These are phyloP conservation scores for Cliona cf. orientalis DNA, from an alignment of 37 sponge, comb jelly and placozoan genomes.

Conservation along the genomic window DNA sequence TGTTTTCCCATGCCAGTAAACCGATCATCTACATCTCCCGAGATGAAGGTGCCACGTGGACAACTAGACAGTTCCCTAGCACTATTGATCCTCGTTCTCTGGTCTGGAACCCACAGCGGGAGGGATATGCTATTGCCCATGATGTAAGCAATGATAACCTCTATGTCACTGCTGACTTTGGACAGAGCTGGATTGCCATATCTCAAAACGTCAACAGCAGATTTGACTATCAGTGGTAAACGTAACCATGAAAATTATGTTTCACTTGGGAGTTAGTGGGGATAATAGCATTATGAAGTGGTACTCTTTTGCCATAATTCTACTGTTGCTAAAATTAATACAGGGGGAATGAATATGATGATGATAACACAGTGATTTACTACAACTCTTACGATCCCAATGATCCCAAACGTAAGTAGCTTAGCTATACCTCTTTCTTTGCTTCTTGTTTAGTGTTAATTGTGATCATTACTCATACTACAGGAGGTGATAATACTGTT, in stretches of 20 bases:
- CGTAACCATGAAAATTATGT: not conserved
- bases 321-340: too few relatives aligned
- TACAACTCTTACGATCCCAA: conserved; percentile 54
- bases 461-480: too few relatives aligned
- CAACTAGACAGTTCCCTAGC: not conserved
- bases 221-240: conserved; percentile 52
- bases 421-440: not conserved
- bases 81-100: conserved; percentile 35
- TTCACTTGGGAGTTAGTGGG: too few relatives aligned
- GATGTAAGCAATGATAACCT: conserved; percentile 24
- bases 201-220: conserved; percentile 28
- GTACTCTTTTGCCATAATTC: too few relatives aligned
- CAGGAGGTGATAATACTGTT: conserved; percentile 39
- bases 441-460: not conserved
- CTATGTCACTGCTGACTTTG: conserved; percentile 52
- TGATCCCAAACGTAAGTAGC: conserved; percentile 8
- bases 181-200: conserved; percentile 23
- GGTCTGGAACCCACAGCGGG: conserved; percentile 24
- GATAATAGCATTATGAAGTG: too few relatives aligned
- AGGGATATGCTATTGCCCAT: conserved; percentile 15
- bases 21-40: conserved; percentile 31
- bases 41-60: conserved; percentile 47
- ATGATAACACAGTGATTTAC: conserved; percentile 2
- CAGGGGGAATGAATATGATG: conserved; percentile 50
- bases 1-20: conserved; percentile 27